Percentiles rank a stretch among this genome's conserved stretches.
These are phyloP conservation scores for Rhizoglyphus robini DNA, from an alignment of 1,140 invertebrate species.

Conservation along the genomic window DNA sequence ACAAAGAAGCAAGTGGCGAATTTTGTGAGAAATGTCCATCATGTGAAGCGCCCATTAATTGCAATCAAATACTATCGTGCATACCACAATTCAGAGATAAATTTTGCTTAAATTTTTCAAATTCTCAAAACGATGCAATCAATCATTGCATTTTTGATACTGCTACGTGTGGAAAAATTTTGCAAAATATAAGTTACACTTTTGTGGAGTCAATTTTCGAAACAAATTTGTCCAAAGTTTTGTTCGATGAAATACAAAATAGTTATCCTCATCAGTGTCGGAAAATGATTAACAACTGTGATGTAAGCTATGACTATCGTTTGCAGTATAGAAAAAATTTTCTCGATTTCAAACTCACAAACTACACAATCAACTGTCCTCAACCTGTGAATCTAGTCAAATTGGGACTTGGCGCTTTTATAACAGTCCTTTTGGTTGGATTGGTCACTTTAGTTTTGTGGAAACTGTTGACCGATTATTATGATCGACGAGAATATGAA, in stretches of 20 bases:
- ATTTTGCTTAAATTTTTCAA: neutral
- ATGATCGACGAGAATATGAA: slow-evolving; percentile 86
- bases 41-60: slow-evolving; percentile 6
- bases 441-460: slow-evolving; percentile 57
- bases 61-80: neutral
- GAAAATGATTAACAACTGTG: slow-evolving; percentile 1
- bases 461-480: slow-evolving; percentile 88
- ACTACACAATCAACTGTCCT: slow-evolving; percentile 1
- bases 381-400: slow-evolving; percentile 15
- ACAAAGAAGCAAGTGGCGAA: slow-evolving; percentile 2
- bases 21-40: slow-evolving; percentile 16
- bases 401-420: neutral
- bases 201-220: no score
- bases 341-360: neutral
- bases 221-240: no score
- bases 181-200: no score
- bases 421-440: neutral
- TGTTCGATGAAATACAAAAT: no score
- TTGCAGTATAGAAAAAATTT: neutral
- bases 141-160: no score
- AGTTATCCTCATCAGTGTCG: neutral
- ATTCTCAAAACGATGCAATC: no score
- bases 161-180: no score
- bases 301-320: neutral
- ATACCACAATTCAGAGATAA: neutral